These are phyloP conservation scores for Labroides dimidiatus DNA, from an alignment of 2,797 vertebrate genomes.

Conservation along the genomic window DNA sequence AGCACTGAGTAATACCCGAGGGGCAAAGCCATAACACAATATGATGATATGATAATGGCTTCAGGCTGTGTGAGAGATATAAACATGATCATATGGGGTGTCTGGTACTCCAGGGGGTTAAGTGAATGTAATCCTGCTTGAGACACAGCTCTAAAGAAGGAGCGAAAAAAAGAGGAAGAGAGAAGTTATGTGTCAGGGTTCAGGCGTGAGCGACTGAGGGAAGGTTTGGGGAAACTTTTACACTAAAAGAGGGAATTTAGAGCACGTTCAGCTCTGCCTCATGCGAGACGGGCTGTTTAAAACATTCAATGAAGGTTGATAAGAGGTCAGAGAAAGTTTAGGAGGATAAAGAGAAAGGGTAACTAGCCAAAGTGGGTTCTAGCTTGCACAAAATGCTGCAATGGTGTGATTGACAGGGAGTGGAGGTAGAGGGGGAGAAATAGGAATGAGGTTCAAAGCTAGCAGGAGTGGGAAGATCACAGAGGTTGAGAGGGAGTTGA, in stretches of 20 bases:
- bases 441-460: constrained; percentile 67
- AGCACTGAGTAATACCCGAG: constrained; percentile 51
- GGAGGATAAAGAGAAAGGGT: constrained; percentile 18
- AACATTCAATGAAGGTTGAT: constrained; percentile 35
- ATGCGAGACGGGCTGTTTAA: constrained; percentile 23
- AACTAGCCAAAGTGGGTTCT: constrained; percentile 30
- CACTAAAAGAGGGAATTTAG: background rate
- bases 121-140: constrained; percentile 60
- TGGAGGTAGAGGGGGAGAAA: constrained; percentile 11
- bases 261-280: constrained; percentile 8
- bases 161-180: constrained; percentile 26
- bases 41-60: constrained; percentile 66
- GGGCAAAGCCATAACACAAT: constrained; percentile 58
- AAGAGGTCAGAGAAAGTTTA: constrained; percentile 35
- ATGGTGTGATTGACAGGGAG: constrained; percentile 56
- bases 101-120: constrained; percentile 59
- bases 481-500: constrained; percentile 54
- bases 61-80: constrained; percentile 63
- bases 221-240: constrained; percentile 14
- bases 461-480: constrained; percentile 47
- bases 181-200: constrained; percentile 61
- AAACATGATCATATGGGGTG: constrained; percentile 60
- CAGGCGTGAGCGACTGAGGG: constrained; percentile 42
- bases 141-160: constrained; percentile 31
- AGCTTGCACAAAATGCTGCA: constrained; percentile 29